These are phyloP conservation scores for Propithecus perrieri DNA, from an alignment of 2,797 vertebrate genomes.

Conservation along the genomic window DNA sequence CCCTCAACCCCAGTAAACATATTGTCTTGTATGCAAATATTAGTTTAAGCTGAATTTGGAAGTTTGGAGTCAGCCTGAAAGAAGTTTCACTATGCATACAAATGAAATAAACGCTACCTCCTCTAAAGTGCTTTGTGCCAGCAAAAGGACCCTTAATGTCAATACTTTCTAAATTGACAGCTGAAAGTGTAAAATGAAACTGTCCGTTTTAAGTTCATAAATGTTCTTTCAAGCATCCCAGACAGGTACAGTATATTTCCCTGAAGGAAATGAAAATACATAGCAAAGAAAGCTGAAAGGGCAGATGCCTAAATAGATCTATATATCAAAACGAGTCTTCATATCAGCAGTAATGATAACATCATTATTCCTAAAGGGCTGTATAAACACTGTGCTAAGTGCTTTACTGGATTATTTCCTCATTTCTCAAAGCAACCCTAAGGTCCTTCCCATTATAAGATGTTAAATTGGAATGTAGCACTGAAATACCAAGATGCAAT, in stretches of 20 bases:
- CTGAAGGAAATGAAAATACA: background rate
- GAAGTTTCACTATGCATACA: background rate
- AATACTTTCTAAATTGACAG: background rate
- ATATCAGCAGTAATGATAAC: background rate
- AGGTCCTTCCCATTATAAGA: background rate
- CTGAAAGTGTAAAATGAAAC: constrained; percentile 34
- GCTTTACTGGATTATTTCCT: background rate
- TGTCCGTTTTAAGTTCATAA: constrained; percentile 2
- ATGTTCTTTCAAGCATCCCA: background rate
- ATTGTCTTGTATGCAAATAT: background rate
- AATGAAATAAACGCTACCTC: background rate
- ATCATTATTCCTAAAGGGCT: background rate
- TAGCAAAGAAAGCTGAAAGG: background rate
- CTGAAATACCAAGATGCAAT: background rate
- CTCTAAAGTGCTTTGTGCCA: background rate
- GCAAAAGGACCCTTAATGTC: background rate
- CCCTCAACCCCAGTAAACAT: background rate
- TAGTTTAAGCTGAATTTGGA: constrained; percentile 22
- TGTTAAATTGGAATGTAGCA: background rate
- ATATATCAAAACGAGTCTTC: background rate
- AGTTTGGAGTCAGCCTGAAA: background rate
- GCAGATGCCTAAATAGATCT: background rate
- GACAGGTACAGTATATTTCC: background rate
- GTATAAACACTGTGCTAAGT: background rate
- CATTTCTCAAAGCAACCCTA: background rate